Base-by-base conservation (phyloP, 2,888 invertebrate species). In the Ctenicera cuprea region DNA sequence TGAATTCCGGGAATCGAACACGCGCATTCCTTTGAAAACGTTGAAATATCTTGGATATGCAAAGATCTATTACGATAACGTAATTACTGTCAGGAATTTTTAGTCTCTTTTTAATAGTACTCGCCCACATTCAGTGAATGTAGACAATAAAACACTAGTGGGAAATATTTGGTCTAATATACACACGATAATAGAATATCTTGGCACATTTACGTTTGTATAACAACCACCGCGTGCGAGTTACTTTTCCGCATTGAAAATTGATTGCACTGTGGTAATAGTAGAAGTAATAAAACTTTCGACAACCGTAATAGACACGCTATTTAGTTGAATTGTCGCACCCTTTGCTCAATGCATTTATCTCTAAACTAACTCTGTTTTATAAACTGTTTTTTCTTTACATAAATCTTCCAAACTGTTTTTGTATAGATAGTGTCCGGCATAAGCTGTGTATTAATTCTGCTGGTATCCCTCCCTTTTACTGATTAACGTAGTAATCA, bases 41-140 rank as follows among this genome's bases (percentile, higher is more conserved):
- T 57, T 72, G 64, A 69, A 75, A 72, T 75, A 65, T 69, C 72
- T 72, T 61, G 63, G 66, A 75, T 72, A 71, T 72, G 72, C 74
- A 71, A 69, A 75, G 75, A 75, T 72, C 75, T 68, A 72, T 68
- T 75, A 72, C 45, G 75, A 75, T 75, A 75, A 69, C 65, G 38
- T 75, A 72, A 72, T 72, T 72, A 69, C 69, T 61, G 52, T 64
- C 45, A 67, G 54, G 71, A 67, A 71, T 74, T 74, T 75, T 73
- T 68, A 54, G 52, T 30, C 62, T 59, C 8, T 48, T 66, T 71
- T 71, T 59, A 64, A 71, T 62, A 57, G 30, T 26, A 45, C 38
- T 62, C 62, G 62, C 62, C 45, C n/a, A 62, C 62, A 62, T 62
- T 26, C 43, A 43, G 11, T 20, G 59, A 30, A 37, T 20, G 38